phyloP scores from a whole-genome alignment of 2,113 vertebrate species.

The Felis chaus region DNA sequence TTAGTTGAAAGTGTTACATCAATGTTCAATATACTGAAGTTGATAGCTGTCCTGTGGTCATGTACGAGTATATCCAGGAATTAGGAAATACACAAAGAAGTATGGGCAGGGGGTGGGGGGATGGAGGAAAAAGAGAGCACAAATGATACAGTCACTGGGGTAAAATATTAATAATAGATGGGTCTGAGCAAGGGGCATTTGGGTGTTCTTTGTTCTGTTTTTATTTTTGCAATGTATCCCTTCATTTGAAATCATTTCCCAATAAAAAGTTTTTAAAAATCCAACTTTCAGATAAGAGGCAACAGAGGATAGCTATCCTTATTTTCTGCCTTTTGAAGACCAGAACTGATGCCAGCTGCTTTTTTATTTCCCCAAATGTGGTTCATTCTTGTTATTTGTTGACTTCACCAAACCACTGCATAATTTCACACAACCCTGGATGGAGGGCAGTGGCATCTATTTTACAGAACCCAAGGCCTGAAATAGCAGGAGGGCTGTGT shows the following conservation, averaged over 20 bases:
- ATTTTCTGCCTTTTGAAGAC: constrained; percentile 30
- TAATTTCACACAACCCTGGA: constrained; percentile 69
- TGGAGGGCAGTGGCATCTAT: constrained; percentile 60
- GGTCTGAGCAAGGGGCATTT: not conserved
- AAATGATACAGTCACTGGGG: not conserved
- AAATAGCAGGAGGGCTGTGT: constrained; percentile 69
- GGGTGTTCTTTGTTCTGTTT: not conserved
- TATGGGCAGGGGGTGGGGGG: not conserved
- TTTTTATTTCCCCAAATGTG: constrained; percentile 63
- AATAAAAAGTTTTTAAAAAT: not conserved
- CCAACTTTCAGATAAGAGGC: constrained; percentile 42
- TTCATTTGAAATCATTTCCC: not conserved
- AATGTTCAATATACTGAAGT: not conserved
- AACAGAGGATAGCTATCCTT: constrained; percentile 23
- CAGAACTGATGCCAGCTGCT: constrained; percentile 23
- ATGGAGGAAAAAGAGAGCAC: not conserved
- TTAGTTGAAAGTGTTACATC: not conserved
- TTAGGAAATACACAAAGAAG: not conserved
- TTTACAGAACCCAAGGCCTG: constrained; percentile 27
- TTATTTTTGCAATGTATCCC: not conserved
- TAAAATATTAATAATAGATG: not conserved
- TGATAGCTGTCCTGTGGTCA: not conserved
- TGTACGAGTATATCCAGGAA: not conserved
- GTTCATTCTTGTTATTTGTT: constrained; percentile 70
- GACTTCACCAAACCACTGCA: constrained; percentile 76